Percentiles rank a stretch among this genome's conserved stretches.
phyloP scores from a whole-genome alignment of 2,113 vertebrate species.

The Halichoeres trimaculatus region DNA sequence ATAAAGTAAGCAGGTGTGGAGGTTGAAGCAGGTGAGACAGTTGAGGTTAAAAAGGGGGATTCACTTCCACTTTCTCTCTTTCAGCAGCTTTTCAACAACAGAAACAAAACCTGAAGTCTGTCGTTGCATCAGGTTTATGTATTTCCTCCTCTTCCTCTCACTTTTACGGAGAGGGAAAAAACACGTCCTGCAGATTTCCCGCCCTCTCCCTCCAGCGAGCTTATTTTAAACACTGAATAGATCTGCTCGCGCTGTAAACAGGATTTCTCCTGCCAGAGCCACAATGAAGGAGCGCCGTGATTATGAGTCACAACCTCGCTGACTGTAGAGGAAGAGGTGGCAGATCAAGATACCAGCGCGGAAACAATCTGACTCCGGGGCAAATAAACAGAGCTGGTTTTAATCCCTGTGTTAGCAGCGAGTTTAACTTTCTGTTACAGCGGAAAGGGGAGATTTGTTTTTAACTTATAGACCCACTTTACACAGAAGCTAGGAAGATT shows the following conservation, averaged over 20 bases:
- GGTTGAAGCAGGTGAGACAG: neutral
- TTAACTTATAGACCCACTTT: neutral
- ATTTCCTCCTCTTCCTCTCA: neutral
- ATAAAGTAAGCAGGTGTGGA: neutral
- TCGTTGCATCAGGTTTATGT: neutral
- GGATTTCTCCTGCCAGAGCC: neutral
- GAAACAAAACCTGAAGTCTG: neutral
- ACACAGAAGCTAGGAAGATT: too few species aligned
- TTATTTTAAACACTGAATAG: conserved; percentile 46
- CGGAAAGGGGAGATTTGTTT: neutral
- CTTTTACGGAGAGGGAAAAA: conserved; percentile 14
- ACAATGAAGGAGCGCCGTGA: conserved; percentile 54
- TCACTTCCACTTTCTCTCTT: neutral
- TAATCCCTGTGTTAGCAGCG: conserved; percentile 9
- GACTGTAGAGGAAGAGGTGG: conserved; percentile 28
- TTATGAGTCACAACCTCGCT: conserved; percentile 46
- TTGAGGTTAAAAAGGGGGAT: neutral
- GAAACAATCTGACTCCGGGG: conserved; percentile 31
- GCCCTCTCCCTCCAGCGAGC: conserved; percentile 44
- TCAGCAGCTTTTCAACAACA: neutral
- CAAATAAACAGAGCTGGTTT: conserved; percentile 35
- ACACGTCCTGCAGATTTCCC: conserved; percentile 23
- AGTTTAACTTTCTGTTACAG: neutral
- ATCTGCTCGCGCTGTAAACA: conserved; percentile 21
- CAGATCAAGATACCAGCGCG: conserved; percentile 19